A percentile compares a stretch with the other conserved stretches of the same genome.
phyloP scores from a whole-genome alignment of 2,113 vertebrate genomes.

The Amphiprion ocellaris region DNA sequence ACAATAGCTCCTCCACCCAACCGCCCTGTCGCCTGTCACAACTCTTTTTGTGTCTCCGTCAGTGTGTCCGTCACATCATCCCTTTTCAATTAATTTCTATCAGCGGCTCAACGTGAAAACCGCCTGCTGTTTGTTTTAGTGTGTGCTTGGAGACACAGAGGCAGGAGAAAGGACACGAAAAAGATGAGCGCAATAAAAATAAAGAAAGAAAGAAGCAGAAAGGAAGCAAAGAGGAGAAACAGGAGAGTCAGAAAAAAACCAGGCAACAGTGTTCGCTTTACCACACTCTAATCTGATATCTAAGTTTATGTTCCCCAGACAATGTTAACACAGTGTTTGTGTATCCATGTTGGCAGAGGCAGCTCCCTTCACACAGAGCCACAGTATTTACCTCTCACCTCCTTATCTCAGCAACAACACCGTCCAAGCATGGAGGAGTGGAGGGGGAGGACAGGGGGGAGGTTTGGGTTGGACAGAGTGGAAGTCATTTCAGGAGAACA shows the following conservation, averaged over 20 bases:
- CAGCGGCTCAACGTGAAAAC: constrained; percentile 12
- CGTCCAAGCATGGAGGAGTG: constrained; percentile 50
- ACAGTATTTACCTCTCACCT: constrained; percentile 80
- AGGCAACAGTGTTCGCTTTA: constrained; percentile 26
- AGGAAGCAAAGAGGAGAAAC: background rate
- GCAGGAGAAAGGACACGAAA: background rate
- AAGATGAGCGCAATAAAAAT: background rate
- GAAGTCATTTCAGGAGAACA: background rate
- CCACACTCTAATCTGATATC: constrained; percentile 76
- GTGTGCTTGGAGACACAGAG: background rate
- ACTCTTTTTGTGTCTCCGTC: constrained; percentile 47
- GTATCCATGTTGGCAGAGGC: constrained; percentile 65
- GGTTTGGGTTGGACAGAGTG: background rate
- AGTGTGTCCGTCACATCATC: background rate
- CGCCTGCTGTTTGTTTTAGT: constrained; percentile 12
- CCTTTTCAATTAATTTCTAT: constrained; percentile 4
- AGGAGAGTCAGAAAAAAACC: constrained; percentile 18
- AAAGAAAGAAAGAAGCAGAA: constrained; percentile 7
- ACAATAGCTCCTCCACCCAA: constrained; percentile 57
- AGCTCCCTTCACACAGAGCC: constrained; percentile 25
- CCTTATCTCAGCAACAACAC: constrained; percentile 75
- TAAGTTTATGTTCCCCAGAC: constrained; percentile 70
- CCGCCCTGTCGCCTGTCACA: constrained; percentile 38
- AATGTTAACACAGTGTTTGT: constrained; percentile 68
- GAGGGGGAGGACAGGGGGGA: constrained; percentile 9